Percentiles rank a stretch among this genome's conserved stretches.
phyloP scores from a whole-genome alignment of 2,113 vertebrate genomes.

The Chelonoidis abingdonii region DNA sequence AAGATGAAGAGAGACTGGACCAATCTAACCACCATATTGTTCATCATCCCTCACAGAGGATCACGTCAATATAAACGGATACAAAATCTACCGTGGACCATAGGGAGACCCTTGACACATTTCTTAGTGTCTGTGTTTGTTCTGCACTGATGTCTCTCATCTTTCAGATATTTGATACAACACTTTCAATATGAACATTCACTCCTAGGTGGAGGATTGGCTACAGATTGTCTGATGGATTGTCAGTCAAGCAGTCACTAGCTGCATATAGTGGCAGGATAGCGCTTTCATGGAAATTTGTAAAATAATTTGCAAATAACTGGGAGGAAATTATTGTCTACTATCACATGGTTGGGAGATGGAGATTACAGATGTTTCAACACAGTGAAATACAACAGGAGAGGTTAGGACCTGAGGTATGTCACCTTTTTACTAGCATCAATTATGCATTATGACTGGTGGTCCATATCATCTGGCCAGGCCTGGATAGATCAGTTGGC shows the following conservation, averaged over 20 bases:
- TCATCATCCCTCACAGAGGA: no score
- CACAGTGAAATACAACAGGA: neutral
- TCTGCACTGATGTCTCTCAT: no score
- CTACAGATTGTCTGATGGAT: no score
- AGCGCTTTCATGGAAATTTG: neutral
- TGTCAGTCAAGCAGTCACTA: no score
- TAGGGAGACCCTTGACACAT: no score
- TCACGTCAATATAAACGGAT: no score
- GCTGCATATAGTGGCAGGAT: neutral
- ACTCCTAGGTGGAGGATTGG: no score
- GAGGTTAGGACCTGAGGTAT: neutral
- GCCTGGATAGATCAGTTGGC: neutral
- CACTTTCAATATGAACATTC: no score
- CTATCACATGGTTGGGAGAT: neutral
- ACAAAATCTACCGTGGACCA: no score
- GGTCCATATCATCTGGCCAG: neutral
- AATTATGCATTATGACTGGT: rapidly evolving
- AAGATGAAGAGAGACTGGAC: neutral
- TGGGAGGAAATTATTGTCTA: neutral
- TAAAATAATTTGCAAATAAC: neutral
- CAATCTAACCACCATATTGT: no score
- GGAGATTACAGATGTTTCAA: neutral
- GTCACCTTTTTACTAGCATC: neutral
- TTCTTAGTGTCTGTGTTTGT: no score
- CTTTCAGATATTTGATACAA: no score